A percentile compares a stretch with the other conserved stretches of the same genome.
Conservation (phyloP, 1,140 invertebrate genomes). For the Colletes gigas region DNA sequence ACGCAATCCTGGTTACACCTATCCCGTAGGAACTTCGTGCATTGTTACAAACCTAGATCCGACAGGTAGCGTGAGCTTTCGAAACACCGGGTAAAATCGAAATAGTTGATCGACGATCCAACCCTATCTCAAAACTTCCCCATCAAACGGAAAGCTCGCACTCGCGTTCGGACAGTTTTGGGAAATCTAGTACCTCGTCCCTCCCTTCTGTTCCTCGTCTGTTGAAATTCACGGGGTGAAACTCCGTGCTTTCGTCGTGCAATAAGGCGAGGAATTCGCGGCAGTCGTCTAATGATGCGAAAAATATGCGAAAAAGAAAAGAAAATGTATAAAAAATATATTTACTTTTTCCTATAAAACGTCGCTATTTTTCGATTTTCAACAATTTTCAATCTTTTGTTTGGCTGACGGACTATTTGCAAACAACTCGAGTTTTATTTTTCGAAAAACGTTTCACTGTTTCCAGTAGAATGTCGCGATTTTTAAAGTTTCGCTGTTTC, state of each 20-base stretch:
- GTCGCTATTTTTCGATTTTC: too few species aligned
- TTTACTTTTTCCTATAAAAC: too few species aligned
- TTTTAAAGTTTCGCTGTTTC: too few species aligned
- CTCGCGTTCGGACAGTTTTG: background rate
- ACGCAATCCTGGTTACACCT: background rate
- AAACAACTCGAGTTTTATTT: too few species aligned
- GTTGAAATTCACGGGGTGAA: background rate
- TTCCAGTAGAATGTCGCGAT: too few species aligned
- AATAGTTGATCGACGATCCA: constrained; percentile 18
- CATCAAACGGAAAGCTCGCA: background rate
- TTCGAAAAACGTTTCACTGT: too few species aligned
- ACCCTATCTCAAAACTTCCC: background rate
- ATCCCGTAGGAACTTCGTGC: background rate
- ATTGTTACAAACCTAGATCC: constrained; percentile 8
- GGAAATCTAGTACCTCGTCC: background rate
- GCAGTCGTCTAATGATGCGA: background rate
- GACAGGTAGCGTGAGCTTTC: background rate
- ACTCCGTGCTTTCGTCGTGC: background rate
- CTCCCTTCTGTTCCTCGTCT: background rate
- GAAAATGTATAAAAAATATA: too few species aligned
- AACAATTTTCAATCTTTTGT: too few species aligned
- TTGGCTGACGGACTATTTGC: too few species aligned
- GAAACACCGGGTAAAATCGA: constrained; percentile 1
- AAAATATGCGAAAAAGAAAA: background rate
- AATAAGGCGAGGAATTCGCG: background rate